Evolutionary conservation across 2,797 vertebrate species (phyloP).

Genomic region (Neostethus bicornis): DNA sequence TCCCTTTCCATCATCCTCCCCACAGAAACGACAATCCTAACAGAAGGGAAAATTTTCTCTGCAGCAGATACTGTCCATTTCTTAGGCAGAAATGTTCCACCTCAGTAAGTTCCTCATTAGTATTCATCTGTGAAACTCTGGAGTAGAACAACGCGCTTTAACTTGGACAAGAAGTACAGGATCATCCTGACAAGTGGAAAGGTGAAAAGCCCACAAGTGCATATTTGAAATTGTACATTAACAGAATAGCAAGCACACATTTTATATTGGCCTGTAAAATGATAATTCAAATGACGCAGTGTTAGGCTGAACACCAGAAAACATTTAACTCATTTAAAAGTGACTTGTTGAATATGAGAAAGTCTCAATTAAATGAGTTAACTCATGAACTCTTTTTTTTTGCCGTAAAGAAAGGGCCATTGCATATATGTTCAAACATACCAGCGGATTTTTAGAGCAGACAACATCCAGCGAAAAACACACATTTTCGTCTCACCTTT

Average conservation of each 20-base stretch:
- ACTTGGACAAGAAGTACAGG: constrained; percentile 31
- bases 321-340: neutral
- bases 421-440: neutral
- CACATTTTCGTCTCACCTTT: constrained; percentile 3
- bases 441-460: neutral
- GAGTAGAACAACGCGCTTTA: constrained; percentile 25
- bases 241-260: constrained; percentile 8
- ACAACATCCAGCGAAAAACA: constrained; percentile 1
- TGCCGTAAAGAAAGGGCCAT: neutral
- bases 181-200: constrained; percentile 36
- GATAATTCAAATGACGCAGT: neutral
- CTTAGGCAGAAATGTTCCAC: constrained; percentile 39
- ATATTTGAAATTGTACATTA: constrained; percentile 17
- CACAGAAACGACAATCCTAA: constrained; percentile 17
- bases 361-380: neutral
- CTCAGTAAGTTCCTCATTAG: constrained; percentile 49
- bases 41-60: constrained; percentile 33
- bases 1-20: constrained; percentile 12
- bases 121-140: constrained; percentile 37
- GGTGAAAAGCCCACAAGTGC: constrained; percentile 32
- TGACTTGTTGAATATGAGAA: neutral
- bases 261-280: constrained; percentile 5
- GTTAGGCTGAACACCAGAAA: neutral
- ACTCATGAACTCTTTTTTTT: neutral
- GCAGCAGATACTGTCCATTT: constrained; percentile 29